Evolutionary conservation across 2,113 vertebrate species (phyloP), one percentile per base, ranked within the genome.

Genomic region (Atrichornis clamosus): DNA sequence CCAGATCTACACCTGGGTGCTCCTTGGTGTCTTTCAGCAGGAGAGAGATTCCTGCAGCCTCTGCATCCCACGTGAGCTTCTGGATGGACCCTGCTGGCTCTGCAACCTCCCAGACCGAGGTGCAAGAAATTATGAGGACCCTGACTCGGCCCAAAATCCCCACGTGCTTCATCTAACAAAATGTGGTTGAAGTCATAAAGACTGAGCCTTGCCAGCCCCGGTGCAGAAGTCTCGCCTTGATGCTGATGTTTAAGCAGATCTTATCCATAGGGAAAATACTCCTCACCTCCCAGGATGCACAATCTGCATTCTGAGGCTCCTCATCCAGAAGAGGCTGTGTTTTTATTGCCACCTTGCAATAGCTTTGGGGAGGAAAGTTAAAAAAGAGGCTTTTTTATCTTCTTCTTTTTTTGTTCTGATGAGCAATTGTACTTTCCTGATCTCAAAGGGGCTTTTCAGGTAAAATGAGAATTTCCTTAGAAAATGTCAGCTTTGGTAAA

Each of bases 381-480:
- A 68, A 73, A 74, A 52, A 46, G 14, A n/a, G 3, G 3, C 4
- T 17, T 76, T 63, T 68, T 50, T 1, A 28, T 41, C 72, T 62
- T 18, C 3, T n/a, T 9, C 5, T 27, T 49, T 42, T 69, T 60
- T 90, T 87, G 22, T 73, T 94, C n/a, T 80, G 58, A 83, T 20
- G 83, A 50, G 59, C n/a, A 63, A 26, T 49, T 80, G 41, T 68
- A 50, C 37, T 62, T 87, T 88, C 42, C 39, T 88, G 65, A 77
- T 59, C 62, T 84, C 5, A 2, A 49, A 90, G 44, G 30, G 84
- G 6, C 5, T 67, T 95, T 93, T 76, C 68, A 91, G 68, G 82
- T 86, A 63, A 93, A 88, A 74, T 11, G 46, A 90, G 16, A 90
- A 59, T 74, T 96, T 83, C 76, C 56, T 74, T 42, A 67, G 79